These are phyloP conservation scores for Bradypodion ventrale DNA, from an alignment of 2,797 vertebrate genomes.

Conservation along the genomic window DNA sequence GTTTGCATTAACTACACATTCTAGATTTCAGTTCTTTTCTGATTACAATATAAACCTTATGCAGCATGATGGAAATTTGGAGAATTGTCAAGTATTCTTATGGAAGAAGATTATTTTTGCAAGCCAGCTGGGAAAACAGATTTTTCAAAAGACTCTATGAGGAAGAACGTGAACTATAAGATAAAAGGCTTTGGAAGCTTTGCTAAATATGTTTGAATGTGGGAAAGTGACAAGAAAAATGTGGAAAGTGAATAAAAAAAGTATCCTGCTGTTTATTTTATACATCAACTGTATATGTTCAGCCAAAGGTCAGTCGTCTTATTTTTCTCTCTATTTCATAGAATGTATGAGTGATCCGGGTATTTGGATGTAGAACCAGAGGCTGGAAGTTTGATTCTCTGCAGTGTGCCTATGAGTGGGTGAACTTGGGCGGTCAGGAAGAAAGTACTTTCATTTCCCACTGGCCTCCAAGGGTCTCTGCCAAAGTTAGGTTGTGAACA, in stretches of 20 bases:
- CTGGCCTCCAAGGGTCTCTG: too few relatives aligned
- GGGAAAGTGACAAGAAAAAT: slow-evolving; percentile 51
- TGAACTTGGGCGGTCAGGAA: too few relatives aligned
- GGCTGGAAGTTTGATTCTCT: too few relatives aligned
- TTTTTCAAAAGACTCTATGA: slow-evolving; percentile 44
- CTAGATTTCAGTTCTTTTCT: neutral
- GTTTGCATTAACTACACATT: neutral
- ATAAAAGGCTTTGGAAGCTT: slow-evolving; percentile 56
- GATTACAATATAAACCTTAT: slow-evolving; percentile 15
- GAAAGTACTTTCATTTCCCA: too few relatives aligned
- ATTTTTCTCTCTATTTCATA: slow-evolving; percentile 70
- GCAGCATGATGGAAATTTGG: slow-evolving; percentile 46
- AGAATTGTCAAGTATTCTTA: slow-evolving; percentile 25
- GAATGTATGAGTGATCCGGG: slow-evolving; percentile 63
- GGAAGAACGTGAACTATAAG: slow-evolving; percentile 44
- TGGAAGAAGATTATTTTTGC: slow-evolving; percentile 37
- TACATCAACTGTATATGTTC: slow-evolving; percentile 61
- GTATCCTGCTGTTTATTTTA: slow-evolving; percentile 56
- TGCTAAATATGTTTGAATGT: slow-evolving; percentile 50
- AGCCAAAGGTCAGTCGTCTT: slow-evolving; percentile 66
- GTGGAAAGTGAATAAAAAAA: slow-evolving; percentile 55
- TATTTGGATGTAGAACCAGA: too few relatives aligned
- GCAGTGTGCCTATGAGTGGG: too few relatives aligned
- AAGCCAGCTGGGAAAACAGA: slow-evolving; percentile 53
- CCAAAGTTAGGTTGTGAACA: too few relatives aligned